These are phyloP conservation scores for Gracilinanus agilis DNA, from an alignment of 2,113 vertebrate genomes.

Conservation along the genomic window DNA sequence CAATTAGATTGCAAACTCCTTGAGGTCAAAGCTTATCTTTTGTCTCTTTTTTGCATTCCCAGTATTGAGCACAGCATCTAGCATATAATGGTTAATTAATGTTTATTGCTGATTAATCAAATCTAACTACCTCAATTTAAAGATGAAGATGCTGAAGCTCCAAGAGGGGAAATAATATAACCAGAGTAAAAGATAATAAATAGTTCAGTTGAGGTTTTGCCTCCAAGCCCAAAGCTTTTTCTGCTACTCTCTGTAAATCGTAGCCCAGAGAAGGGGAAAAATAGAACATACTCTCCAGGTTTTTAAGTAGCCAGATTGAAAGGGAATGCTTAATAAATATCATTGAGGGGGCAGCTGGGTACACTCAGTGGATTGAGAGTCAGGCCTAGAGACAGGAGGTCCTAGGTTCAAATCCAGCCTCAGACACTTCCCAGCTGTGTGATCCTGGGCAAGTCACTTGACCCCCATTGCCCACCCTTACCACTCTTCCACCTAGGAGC, in stretches of 20 bases:
- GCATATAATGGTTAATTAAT: background rate
- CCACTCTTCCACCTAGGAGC: too few species aligned
- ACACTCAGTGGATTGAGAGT: too few species aligned
- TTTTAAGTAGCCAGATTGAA: background rate
- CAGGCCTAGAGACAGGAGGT: too few species aligned
- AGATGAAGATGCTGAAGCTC: background rate
- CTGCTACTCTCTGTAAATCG: background rate
- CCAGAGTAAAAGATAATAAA: background rate
- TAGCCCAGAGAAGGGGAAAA: background rate
- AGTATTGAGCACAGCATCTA: background rate
- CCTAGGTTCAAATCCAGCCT: too few species aligned
- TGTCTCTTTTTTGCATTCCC: background rate
- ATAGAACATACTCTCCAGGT: background rate
- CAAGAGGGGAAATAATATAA: background rate
- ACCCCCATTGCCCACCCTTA: too few species aligned
- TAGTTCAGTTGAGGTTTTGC: background rate
- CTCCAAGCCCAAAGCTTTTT: background rate
- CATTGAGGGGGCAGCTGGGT: too few species aligned
- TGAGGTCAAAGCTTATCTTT: background rate
- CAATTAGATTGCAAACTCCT: background rate
- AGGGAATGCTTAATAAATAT: background rate
- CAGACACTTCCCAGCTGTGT: too few species aligned
- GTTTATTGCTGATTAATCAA: background rate
- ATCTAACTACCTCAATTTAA: background rate
- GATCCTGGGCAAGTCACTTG: too few species aligned